Evolutionary conservation across 2,797 vertebrate species (phyloP), one percentile per base, ranked within the genome.

Genomic region (Austrolebias charrua): DNA sequence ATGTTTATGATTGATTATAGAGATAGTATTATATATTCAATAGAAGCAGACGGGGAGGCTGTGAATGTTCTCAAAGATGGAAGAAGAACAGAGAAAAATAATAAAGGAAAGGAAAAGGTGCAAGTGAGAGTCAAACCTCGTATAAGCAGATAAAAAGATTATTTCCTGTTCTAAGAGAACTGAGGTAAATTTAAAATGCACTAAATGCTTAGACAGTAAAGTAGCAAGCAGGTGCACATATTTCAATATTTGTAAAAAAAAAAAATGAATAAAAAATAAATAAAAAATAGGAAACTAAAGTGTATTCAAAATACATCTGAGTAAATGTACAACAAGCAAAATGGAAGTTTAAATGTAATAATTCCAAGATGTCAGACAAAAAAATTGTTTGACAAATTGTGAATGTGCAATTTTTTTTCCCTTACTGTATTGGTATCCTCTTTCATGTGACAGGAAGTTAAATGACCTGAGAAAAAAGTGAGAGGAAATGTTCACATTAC

Each of bases 1-100:
- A 87, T 86, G 90, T 90, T 90, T 90, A 91, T 84, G 88, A 91
- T 91, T 84, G 88, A 91, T 91, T 90, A 88, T 69, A 84, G 71
- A 84, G 80, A 87, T 90, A 90, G 88, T 89, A 86, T 59, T 66
- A 59, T 45, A 46, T 44, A 19, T 62, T 18, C 87, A 90, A 87
- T 88, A 72, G 79, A 87, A 79, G 71, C 66, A 62, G 78, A 76
- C 63, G 45, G 46, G 53, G 72, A 68, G 64, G 29, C 55, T 63
- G 65, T 45, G 63, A 52, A 72, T 70, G 66, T 51, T 63, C 66
- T 71, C 62, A 47, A 78, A 72, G 56, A 76, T 6, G 16, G 44
- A 47, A 57, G 40, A 48, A 16, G 47, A 55, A 63, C 18, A 20
- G 6, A 61, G 47, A 31, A 65, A 51, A 47, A 58, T 63, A 67